Conservation (phyloP, 2,113 vertebrate genomes). For the Circaetus gallicus region DNA sequence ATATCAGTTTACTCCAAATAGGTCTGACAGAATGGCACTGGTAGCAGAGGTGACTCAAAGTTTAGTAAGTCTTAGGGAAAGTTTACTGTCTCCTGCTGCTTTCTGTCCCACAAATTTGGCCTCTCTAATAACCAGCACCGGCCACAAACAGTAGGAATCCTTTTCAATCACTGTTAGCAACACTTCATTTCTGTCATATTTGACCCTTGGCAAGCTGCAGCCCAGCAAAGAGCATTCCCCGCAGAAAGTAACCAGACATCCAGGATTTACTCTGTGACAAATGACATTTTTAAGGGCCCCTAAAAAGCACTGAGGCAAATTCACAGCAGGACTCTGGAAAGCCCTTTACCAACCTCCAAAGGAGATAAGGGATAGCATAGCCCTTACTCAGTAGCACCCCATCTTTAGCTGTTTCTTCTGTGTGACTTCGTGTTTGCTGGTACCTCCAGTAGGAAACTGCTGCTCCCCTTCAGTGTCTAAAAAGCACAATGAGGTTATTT, state of each 20-base stretch:
- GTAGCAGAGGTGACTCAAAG: conserved; percentile 77
- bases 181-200: conserved; percentile 81
- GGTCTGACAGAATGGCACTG: conserved; percentile 64
- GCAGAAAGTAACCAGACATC: conserved; percentile 79
- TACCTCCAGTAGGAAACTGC: neutral
- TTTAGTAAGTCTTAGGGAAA: conserved; percentile 76
- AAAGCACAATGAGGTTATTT: neutral
- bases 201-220: conserved; percentile 77
- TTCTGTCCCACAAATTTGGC: conserved; percentile 76
- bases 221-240: conserved; percentile 71
- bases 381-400: neutral
- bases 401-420: neutral
- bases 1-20: conserved; percentile 83
- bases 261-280: conserved; percentile 82
- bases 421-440: neutral
- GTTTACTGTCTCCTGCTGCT: conserved; percentile 82
- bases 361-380: neutral
- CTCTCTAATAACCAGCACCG: conserved; percentile 65
- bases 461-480: neutral
- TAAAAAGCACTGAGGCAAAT: conserved; percentile 78
- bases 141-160: conserved; percentile 82
- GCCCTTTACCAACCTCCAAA: neutral
- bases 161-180: conserved; percentile 84
- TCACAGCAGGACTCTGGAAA: conserved; percentile 66
- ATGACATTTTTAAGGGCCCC: conserved; percentile 75